Evolutionary conservation across 2,888 invertebrate genomes (phyloP).

Genomic region (Hololepta plana): DNA sequence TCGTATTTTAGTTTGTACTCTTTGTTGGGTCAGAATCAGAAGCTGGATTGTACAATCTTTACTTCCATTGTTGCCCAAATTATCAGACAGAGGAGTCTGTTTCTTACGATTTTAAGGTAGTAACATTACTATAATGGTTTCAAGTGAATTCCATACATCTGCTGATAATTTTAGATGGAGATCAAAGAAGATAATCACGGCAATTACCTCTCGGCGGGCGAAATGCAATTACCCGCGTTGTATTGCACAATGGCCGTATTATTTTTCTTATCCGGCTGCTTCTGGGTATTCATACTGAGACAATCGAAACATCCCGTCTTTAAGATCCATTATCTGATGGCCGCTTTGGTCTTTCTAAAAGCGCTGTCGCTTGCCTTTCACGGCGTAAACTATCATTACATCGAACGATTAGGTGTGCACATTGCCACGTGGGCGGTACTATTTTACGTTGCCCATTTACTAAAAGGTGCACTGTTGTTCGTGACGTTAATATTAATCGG

Average conservation of each 20-base stretch:
- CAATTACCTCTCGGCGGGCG: conserved; percentile 81
- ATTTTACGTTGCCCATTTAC: conserved; percentile 90
- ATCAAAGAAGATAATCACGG: conserved; percentile 77
- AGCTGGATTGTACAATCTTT: conserved; percentile 86
- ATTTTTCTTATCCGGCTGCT: conserved; percentile 74
- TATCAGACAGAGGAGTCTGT: conserved; percentile 32
- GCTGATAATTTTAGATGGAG: conserved; percentile 47
- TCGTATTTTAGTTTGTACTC: conserved; percentile 49
- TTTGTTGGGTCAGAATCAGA: conserved; percentile 55
- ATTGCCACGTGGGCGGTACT: conserved; percentile 95
- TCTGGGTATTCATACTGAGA: conserved; percentile 81
- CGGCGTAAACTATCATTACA: conserved; percentile 87
- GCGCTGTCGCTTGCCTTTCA: conserved; percentile 86
- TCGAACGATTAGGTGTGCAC: conserved; percentile 81
- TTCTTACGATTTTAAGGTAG: conserved; percentile 52
- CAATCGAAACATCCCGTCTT: conserved; percentile 59
- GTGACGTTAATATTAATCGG: conserved; percentile 93
- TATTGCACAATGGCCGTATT: conserved; percentile 84
- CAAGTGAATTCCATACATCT: too few relatives aligned
- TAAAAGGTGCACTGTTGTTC: conserved; percentile 61
- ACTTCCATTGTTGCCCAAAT: conserved; percentile 85
- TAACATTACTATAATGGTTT: conserved; percentile 9
- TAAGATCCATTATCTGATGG: conserved; percentile 95
- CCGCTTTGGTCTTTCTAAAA: conserved; percentile 79
- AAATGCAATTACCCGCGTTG: conserved; percentile 85